phyloP scores from a whole-genome alignment of 2,113 vertebrate genomes.

The Strigops habroptila region DNA sequence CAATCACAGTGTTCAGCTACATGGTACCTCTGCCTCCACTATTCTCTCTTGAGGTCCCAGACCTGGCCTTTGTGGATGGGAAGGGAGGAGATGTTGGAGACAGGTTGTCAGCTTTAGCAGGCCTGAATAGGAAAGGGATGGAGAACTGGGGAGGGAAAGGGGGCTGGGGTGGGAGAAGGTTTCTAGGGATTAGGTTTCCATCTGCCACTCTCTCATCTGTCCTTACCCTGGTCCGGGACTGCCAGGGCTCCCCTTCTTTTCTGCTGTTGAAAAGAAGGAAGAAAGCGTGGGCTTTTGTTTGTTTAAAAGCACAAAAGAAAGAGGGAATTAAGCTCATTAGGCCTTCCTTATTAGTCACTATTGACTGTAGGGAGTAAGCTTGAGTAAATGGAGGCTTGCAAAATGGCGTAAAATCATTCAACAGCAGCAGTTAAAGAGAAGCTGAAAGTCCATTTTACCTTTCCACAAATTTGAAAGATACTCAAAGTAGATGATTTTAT shows the following conservation, averaged over 20 bases:
- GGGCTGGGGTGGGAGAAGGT: not conserved
- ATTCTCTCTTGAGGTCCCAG: not conserved
- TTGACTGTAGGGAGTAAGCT: slow-evolving; percentile 4
- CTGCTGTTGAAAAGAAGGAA: slow-evolving; percentile 31
- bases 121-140: not conserved
- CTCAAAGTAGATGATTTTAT: not conserved
- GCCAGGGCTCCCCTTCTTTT: slow-evolving; percentile 1
- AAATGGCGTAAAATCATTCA: not conserved
- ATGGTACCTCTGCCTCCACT: not conserved
- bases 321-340: slow-evolving; percentile 59
- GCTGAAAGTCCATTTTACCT: not conserved
- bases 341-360: slow-evolving; percentile 36
- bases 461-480: not conserved
- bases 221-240: not conserved
- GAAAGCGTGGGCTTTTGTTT: slow-evolving; percentile 50
- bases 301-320: slow-evolving; percentile 49
- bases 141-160: not conserved
- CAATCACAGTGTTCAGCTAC: not conserved
- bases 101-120: not conserved
- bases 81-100: not conserved
- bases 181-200: slow-evolving; percentile 65
- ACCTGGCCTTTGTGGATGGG: not conserved
- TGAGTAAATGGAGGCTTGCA: slow-evolving; percentile 21
- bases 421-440: not conserved
- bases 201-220: slow-evolving; percentile 40